Conservation (phyloP, 23 tunicate species). For the Oikopleura dioica region DNA sequence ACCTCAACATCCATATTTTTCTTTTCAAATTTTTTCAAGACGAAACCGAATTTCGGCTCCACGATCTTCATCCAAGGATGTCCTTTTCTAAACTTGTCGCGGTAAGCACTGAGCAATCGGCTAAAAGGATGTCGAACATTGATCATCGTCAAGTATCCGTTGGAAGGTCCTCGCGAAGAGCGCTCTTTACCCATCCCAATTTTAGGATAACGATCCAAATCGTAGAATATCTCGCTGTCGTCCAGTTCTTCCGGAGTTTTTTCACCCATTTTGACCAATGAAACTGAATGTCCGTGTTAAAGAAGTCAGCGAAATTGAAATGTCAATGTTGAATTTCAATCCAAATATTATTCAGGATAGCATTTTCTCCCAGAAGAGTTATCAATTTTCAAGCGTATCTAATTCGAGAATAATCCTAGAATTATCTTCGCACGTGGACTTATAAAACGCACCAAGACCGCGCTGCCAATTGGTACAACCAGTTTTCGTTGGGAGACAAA, state of each 20-base stretch:
- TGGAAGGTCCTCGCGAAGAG: not conserved
- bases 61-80: not conserved
- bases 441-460: not conserved
- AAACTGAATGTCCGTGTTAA: too few species aligned
- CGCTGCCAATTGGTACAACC: slow-evolving; percentile 3
- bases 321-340: too few species aligned
- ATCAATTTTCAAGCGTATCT: not conserved
- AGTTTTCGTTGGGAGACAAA: slow-evolving; percentile 7
- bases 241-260: not conserved
- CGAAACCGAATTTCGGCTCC: not conserved
- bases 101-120: not conserved
- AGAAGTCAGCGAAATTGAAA: too few species aligned
- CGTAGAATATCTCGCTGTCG: not conserved
- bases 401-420: not conserved
- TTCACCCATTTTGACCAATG: not conserved
- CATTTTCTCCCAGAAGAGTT: not conserved
- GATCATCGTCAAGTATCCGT: not conserved
- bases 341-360: not conserved
- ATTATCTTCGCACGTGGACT: too few species aligned
- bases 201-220: not conserved
- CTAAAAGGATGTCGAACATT: not conserved
- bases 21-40: not conserved
- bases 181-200: not conserved
- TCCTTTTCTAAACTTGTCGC: not conserved
- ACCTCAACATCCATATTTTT: not conserved